A percentile compares a stretch with the other conserved stretches of the same genome.
These are phyloP conservation scores for Tachina grossa DNA, from an alignment of 2,888 invertebrate species.

Conservation along the genomic window DNA sequence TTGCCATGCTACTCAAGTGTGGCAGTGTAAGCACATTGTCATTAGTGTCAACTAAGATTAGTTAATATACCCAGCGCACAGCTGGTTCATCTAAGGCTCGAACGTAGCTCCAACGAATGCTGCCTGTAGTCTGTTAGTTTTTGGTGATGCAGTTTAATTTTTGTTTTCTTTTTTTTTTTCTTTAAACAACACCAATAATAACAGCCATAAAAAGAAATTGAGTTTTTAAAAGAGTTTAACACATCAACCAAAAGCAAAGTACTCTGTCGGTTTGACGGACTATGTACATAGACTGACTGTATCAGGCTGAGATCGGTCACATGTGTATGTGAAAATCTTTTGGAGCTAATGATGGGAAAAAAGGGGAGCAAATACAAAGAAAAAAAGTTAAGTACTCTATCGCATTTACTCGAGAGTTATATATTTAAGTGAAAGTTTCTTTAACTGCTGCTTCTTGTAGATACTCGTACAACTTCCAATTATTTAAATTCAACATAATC, in stretches of 20 bases:
- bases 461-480: conserved; percentile 15
- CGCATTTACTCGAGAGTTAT: background rate
- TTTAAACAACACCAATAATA: background rate
- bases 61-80: conserved; percentile 15
- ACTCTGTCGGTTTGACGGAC: background rate
- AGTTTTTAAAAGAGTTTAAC: conserved; percentile 40
- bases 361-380: conserved; percentile 28
- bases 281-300: background rate
- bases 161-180: background rate
- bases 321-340: conserved; percentile 39
- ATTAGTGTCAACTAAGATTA: conserved; percentile 67
- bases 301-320: background rate
- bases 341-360: background rate
- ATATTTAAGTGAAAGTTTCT: conserved; percentile 61
- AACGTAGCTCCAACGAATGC: background rate
- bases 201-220: background rate
- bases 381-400: conserved; percentile 4
- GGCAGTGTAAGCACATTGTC: conserved; percentile 65
- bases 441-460: conserved; percentile 6
- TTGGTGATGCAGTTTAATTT: conserved; percentile 38
- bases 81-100: conserved; percentile 2
- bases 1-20: conserved; percentile 65
- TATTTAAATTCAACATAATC: conserved; percentile 42
- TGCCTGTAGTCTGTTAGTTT: conserved; percentile 7
- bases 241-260: conserved; percentile 32